Evolutionary conservation across 2,888 invertebrate genomes (phyloP).

Genomic region (Sipunculus nudus): DNA sequence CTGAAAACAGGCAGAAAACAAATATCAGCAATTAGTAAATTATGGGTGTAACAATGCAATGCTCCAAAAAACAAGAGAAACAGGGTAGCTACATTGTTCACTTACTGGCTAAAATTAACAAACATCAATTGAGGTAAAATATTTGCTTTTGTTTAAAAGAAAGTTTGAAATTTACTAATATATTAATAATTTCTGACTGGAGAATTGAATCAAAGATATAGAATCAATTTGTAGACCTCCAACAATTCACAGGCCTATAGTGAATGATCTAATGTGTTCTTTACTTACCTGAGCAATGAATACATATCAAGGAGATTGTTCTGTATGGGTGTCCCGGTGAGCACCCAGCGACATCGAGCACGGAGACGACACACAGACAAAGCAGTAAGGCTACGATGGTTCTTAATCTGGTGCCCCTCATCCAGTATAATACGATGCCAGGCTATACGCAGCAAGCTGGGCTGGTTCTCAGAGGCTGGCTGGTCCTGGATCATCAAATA

Average conservation of each 20-base stretch:
- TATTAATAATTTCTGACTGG: no score
- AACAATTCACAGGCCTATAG: no score
- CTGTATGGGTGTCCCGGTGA: slow-evolving; percentile 96
- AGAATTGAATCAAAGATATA: no score
- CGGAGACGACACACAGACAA: slow-evolving; percentile 75
- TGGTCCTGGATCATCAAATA: not conserved
- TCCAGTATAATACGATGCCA: slow-evolving; percentile 92
- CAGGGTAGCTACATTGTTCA: no score
- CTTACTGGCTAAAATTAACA: no score
- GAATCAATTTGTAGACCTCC: no score
- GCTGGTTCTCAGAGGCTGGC: slow-evolving; percentile 30
- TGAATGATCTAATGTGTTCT: no score
- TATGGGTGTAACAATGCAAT: no score
- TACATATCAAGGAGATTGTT: slow-evolving; percentile 83
- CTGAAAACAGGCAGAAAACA: slow-evolving; percentile 62
- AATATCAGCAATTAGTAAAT: not conserved
- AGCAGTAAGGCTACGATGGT: slow-evolving; percentile 82
- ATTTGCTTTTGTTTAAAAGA: no score
- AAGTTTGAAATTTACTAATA: no score
- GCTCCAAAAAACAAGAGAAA: no score
- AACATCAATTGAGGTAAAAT: no score
- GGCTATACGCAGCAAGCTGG: slow-evolving; percentile 73
- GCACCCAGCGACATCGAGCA: slow-evolving; percentile 79
- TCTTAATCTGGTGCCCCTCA: slow-evolving; percentile 92
- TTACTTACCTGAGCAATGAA: slow-evolving; percentile 63